A percentile compares a stretch with the other conserved stretches of the same genome.
Conservation (phyloP, 2,797 vertebrate genomes). For the Spizella passerina region DNA sequence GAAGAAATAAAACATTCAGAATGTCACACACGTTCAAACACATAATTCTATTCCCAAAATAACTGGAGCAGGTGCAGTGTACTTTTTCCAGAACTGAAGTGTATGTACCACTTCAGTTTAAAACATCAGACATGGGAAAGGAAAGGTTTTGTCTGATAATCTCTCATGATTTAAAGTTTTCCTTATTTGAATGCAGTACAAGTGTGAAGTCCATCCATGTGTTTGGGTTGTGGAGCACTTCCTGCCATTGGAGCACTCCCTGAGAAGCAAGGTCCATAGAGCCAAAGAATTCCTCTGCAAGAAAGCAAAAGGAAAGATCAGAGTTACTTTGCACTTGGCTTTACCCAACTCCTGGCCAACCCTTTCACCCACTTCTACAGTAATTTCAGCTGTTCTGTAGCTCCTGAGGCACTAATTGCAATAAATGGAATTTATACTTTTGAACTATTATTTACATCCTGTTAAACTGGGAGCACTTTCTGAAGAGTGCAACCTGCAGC, state of each 20-base stretch:
- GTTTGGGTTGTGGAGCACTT: conserved; percentile 65
- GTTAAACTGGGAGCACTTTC: not conserved
- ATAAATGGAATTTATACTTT: not conserved
- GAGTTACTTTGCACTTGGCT: not conserved
- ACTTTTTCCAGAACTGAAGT: not conserved
- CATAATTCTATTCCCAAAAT: not conserved
- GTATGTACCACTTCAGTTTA: not conserved
- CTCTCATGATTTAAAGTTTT: conserved; percentile 40
- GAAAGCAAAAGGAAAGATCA: not conserved
- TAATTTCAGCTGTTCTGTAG: not conserved
- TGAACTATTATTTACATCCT: not conserved
- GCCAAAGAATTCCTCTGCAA: not conserved
- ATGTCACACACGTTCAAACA: rapidly evolving
- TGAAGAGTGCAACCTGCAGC: not conserved
- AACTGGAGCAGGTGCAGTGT: not conserved
- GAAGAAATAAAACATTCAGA: not conserved
- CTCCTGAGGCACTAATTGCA: not conserved
- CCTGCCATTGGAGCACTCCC: conserved; percentile 72
- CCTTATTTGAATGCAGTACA: conserved; percentile 39
- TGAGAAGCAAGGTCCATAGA: not conserved
- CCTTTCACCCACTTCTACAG: not conserved
- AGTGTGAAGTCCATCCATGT: conserved; percentile 75
- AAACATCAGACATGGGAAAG: rapidly evolving
- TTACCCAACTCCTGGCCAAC: not conserved
- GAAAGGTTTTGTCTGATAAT: not conserved